phyloP scores from a whole-genome alignment of 2,888 invertebrate species.

The Allophyes oxyacanthae region DNA sequence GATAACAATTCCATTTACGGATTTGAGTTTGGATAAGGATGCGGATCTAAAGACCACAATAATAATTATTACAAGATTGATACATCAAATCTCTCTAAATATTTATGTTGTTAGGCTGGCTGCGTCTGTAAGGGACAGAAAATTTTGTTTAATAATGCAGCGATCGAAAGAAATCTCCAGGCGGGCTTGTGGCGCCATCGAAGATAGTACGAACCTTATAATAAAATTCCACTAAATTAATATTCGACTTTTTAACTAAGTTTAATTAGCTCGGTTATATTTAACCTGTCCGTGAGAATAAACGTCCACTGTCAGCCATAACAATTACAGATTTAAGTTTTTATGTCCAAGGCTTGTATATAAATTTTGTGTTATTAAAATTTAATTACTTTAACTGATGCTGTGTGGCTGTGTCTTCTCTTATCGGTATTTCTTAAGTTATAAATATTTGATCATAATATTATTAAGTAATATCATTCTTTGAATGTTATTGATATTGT shows the following conservation, averaged over 20 bases:
- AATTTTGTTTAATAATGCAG: not conserved
- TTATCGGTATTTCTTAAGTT: too few relatives aligned
- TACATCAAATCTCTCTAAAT: too few relatives aligned
- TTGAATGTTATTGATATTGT: not conserved
- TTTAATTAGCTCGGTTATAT: constrained; percentile 70
- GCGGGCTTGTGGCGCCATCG: constrained; percentile 40
- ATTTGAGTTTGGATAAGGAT: too few relatives aligned
- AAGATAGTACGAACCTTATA: constrained; percentile 17
- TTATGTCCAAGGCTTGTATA: constrained; percentile 37
- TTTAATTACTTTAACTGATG: constrained; percentile 44
- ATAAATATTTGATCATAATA: too few relatives aligned
- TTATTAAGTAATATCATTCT: too few relatives aligned
- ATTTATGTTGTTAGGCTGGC: too few relatives aligned
- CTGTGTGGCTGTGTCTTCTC: not conserved
- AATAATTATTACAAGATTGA: too few relatives aligned
- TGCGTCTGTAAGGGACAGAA: too few relatives aligned
- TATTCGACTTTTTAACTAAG: constrained; percentile 64
- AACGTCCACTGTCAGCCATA: constrained; percentile 58
- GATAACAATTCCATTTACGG: too few relatives aligned
- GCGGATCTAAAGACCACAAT: too few relatives aligned
- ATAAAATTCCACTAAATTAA: constrained; percentile 69
- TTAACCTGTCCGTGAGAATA: constrained; percentile 73
- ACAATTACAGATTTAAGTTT: constrained; percentile 71
- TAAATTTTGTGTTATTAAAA: constrained; percentile 45
- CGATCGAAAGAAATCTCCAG: constrained; percentile 14